Evolutionary conservation across 23 tunicate genomes (phyloP).

Genomic region (Aplidium turbinatum): DNA sequence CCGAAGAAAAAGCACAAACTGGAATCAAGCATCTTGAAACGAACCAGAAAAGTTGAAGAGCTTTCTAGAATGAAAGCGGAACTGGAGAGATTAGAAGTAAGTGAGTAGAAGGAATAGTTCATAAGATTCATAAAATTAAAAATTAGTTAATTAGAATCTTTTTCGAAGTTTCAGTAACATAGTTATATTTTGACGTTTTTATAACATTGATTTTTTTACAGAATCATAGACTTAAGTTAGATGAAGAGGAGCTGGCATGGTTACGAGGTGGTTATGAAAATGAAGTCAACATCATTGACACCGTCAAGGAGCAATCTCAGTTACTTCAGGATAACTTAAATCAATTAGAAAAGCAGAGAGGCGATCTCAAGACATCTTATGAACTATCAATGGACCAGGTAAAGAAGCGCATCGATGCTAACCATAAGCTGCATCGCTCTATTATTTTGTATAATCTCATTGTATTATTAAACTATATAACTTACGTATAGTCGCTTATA

Average conservation of each 20-base stretch:
- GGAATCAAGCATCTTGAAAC: slow-evolving; percentile 54
- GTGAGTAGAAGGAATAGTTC: no score
- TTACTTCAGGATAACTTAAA: slow-evolving; percentile 27
- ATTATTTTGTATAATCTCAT: no score
- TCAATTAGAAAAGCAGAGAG: slow-evolving; percentile 52
- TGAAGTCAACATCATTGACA: slow-evolving; percentile 53
- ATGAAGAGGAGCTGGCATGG: slow-evolving; percentile 80
- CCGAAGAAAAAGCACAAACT: slow-evolving; percentile 70
- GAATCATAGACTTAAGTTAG: slow-evolving; percentile 59
- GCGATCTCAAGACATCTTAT: slow-evolving; percentile 55
- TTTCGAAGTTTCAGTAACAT: background rate
- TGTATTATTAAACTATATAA: no score
- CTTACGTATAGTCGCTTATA: no score
- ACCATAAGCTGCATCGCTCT: no score
- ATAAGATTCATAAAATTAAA: background rate
- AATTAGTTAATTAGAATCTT: no score
- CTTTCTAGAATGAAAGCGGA: slow-evolving; percentile 53
- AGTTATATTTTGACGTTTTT: no score
- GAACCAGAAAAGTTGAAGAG: slow-evolving; percentile 65
- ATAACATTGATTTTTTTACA: no score
- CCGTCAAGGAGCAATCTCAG: slow-evolving; percentile 52
- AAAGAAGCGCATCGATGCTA: background rate
- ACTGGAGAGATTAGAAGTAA: slow-evolving; percentile 64
- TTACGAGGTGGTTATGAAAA: slow-evolving; percentile 84
- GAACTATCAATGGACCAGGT: slow-evolving; percentile 69